A percentile compares a stretch with the other conserved stretches of the same genome.
These are phyloP conservation scores for Agrotis clavis DNA, from an alignment of 2,888 invertebrate species.

Conservation along the genomic window DNA sequence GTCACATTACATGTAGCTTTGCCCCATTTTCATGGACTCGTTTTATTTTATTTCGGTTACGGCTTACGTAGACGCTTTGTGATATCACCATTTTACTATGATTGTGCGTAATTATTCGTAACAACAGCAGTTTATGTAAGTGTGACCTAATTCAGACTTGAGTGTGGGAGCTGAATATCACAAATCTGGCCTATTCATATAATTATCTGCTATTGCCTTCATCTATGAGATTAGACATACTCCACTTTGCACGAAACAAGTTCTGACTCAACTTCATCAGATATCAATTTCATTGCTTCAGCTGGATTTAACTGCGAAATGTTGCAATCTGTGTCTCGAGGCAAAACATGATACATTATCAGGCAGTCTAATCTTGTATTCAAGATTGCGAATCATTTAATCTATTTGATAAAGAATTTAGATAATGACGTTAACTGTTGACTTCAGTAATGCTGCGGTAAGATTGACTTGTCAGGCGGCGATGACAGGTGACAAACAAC, in stretches of 20 bases:
- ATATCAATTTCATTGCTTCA: neutral
- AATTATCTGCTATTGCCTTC: neutral
- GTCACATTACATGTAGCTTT: constrained; percentile 36
- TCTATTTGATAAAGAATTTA: constrained; percentile 31
- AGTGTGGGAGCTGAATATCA: too few species aligned
- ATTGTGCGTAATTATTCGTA: constrained; percentile 16
- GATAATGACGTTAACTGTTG: constrained; percentile 14
- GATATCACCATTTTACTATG: constrained; percentile 14
- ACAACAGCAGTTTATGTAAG: constrained; percentile 1
- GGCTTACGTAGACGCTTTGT: constrained; percentile 15
- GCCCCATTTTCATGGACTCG: constrained; percentile 42
- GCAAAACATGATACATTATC: constrained; percentile 13
- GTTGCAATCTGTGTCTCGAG: neutral
- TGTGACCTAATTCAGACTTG: neutral
- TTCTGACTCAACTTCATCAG: constrained; percentile 10
- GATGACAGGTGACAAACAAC: constrained; percentile 48
- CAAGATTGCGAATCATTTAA: constrained; percentile 18
- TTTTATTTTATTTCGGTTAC: constrained; percentile 48
- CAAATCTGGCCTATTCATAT: neutral
- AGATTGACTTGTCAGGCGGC: constrained; percentile 42
- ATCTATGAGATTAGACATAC: neutral
- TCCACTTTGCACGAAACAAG: neutral
- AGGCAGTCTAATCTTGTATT: constrained; percentile 11
- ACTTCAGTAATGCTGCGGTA: constrained; percentile 3
- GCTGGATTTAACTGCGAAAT: neutral